These are phyloP conservation scores for Atherix ibis DNA, from an alignment of 2,888 invertebrate species.

Conservation along the genomic window DNA sequence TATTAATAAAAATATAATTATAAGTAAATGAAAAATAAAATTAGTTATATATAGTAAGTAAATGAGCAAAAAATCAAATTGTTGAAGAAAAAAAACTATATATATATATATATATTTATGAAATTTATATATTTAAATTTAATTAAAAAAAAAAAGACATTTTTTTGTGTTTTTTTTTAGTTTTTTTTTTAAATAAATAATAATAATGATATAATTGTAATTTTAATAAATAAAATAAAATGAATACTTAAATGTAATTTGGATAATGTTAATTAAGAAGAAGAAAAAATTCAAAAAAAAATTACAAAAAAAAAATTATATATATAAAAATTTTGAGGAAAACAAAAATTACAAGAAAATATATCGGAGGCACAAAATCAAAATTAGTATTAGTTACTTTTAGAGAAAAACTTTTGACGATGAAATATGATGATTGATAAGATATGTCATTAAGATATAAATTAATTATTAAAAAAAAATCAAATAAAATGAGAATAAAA, in stretches of 20 bases:
- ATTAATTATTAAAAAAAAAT: constrained; percentile 3
- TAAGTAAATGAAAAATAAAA: not conserved
- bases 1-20: not conserved
- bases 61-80: constrained; percentile 11
- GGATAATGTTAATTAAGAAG: not conserved
- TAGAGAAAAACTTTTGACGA: constrained; percentile 6
- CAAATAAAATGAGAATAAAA: not conserved
- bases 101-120: constrained; percentile 10
- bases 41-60: constrained; percentile 6
- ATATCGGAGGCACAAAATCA: constrained; percentile 14
- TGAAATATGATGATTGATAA: too few species aligned
- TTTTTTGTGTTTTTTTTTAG: too few species aligned
- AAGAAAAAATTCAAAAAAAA: not conserved
- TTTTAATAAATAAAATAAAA: too few species aligned
- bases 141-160: not conserved
- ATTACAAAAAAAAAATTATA: constrained; percentile 7
- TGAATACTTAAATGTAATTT: not conserved
- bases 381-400: constrained; percentile 12
- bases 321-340: constrained; percentile 7
- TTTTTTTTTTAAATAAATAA: too few species aligned
- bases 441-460: constrained; percentile 2
- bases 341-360: constrained; percentile 5
- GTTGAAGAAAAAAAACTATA: constrained; percentile 6
- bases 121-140: too few species aligned
- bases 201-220: too few species aligned